phyloP scores from a whole-genome alignment of 2,888 invertebrate genomes.

The Colostygia pectinataria region DNA sequence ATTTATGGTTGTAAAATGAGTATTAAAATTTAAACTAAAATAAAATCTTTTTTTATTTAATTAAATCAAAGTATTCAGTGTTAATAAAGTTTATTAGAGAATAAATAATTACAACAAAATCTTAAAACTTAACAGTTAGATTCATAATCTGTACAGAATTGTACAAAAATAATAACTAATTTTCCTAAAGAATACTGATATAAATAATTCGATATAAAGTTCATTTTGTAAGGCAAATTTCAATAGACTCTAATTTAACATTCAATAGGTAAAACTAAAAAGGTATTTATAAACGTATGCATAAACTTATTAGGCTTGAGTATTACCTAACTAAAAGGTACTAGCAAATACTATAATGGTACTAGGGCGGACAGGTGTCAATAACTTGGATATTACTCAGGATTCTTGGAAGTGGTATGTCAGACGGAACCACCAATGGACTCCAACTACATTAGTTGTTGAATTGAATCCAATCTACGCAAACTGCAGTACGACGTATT shows the following conservation, averaged over 20 bases:
- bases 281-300: not conserved
- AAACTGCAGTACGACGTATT: no score
- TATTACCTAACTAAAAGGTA: conserved; percentile 36
- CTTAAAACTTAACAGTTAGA: conserved; percentile 64
- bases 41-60: conserved; percentile 12
- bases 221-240: not conserved
- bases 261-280: not conserved
- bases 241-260: not conserved
- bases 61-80: conserved; percentile 31
- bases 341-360: conserved; percentile 18
- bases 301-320: conserved; percentile 15
- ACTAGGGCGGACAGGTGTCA: no score
- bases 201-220: conserved; percentile 13
- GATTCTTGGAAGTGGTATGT: no score
- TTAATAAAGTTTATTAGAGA: conserved; percentile 41
- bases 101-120: conserved; percentile 68
- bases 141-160: conserved; percentile 75
- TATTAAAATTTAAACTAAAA: conserved; percentile 10
- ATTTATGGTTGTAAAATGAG: not conserved
- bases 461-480: no score
- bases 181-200: conserved; percentile 30
- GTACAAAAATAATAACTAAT: conserved; percentile 56
- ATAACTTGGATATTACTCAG: no score
- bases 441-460: no score
- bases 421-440: no score